Base-by-base conservation (phyloP, 92 coral and sea anemone genomes). In the Parazoanthus swiftii region DNA sequence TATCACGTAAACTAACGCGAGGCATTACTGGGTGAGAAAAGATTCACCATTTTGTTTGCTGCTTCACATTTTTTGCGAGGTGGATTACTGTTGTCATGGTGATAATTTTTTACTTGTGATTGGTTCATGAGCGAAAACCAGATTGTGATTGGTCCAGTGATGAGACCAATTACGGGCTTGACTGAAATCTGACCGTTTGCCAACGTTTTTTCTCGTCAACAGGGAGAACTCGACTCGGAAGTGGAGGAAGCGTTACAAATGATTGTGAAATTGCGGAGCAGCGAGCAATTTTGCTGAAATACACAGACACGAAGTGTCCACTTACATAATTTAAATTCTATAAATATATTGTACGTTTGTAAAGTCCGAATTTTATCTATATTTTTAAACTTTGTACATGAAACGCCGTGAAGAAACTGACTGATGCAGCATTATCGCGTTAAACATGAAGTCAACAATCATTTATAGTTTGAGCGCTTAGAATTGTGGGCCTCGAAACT, bases 281-380 rank as follows among this genome's bases (percentile, higher is more conserved):
- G 93, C 71, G 99, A 97, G 83, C 98, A 97, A 92, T 97, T 97
- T 85, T 97, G 99, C 88, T 97, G 88, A 95, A 85, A 29, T n/a
- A 23, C 10, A 0, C 78, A 42, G 21, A 20, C 42, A 70, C 74
- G 21, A 51, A 54, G 48, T 37, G 90, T 23, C 42, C 39, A 26
- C 65, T 44, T 1, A 29, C 4, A 76, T 76, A 26, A 48, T 44
- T 70, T 39, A 54, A 63, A 63, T 63, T 50, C 3, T n/a, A 78
- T 79, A 29, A 29, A 44, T 48, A 21, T 20, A 63, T 54, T 13
- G 16, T 63, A 21, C 21, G 15, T 21, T 20, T 58, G 23, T 58
- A 58, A 58, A 58, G 18, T 20, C n/a, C 25, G n/a, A 63, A 23
- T 63, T 63, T 4, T 23, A 63, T 7, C 26, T 63, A 63, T 63